Evolutionary conservation across 2,888 invertebrate species (phyloP).

Genomic region (Ectropis crepuscularia): DNA sequence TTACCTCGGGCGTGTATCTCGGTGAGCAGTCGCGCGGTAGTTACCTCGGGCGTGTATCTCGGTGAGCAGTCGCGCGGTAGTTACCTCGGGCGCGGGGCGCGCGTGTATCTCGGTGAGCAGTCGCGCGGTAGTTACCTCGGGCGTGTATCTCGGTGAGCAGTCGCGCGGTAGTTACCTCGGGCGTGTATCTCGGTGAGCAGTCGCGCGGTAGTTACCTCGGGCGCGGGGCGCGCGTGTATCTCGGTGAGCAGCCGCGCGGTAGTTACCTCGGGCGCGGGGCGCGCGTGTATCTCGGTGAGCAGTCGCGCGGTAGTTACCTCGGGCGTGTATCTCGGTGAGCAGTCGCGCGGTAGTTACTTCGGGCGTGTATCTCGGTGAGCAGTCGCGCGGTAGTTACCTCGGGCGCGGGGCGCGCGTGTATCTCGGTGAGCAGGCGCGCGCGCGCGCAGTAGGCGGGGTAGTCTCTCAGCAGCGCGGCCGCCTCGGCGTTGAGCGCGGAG

Average conservation of each 20-base stretch:
- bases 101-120: neutral
- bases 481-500: constrained; percentile 98
- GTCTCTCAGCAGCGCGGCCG: constrained; percentile 96
- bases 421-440: constrained; percentile 76
- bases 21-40: neutral
- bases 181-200: constrained; percentile 6
- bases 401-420: constrained; percentile 62
- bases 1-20: neutral
- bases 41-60: constrained; percentile 30
- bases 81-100: neutral
- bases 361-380: neutral
- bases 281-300: constrained; percentile 1
- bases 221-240: constrained; percentile 65
- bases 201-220: constrained; percentile 1
- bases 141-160: neutral
- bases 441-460: constrained; percentile 94
- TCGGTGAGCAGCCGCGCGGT: constrained; percentile 73
- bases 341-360: neutral
- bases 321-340: neutral
- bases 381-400: neutral
- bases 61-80: constrained; percentile 1
- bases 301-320: neutral
- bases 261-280: neutral
- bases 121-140: neutral
- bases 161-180: constrained; percentile 28